Percentiles rank a stretch among this genome's conserved stretches.
These are phyloP conservation scores for Lasioglossum calceatum DNA, from an alignment of 2,888 invertebrate species.

Conservation along the genomic window DNA sequence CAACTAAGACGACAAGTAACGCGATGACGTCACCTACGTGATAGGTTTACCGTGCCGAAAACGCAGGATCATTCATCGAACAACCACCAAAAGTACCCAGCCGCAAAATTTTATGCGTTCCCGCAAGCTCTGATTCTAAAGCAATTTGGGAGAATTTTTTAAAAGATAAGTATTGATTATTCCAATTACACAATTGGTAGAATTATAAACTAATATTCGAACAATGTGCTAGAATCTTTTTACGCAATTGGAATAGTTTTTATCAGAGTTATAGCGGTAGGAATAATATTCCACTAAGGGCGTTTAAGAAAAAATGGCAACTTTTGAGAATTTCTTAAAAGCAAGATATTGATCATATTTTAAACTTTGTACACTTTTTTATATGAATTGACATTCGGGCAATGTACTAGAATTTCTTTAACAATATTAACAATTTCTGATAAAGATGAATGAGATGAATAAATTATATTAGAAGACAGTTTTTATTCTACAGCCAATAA, in stretches of 20 bases:
- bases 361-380: too few species aligned
- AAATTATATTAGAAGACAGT: neutral
- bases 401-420: too few species aligned
- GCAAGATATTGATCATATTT: too few species aligned
- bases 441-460: too few species aligned
- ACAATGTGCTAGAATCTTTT: neutral
- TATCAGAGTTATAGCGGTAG: too few species aligned
- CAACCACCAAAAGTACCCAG: neutral
- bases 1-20: constrained; percentile 4
- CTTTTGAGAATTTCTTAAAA: too few species aligned
- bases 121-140: neutral
- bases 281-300: too few species aligned
- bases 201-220: neutral
- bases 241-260: too few species aligned
- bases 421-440: too few species aligned
- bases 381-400: too few species aligned
- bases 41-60: constrained; percentile 56
- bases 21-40: constrained; percentile 41
- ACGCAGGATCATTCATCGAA: constrained; percentile 8
- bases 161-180: neutral
- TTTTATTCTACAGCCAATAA: neutral
- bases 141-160: neutral
- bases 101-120: neutral
- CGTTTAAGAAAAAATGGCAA: too few species aligned
- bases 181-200: neutral